These are phyloP conservation scores for Solen grandis DNA, from an alignment of 1,140 invertebrate genomes.

Conservation along the genomic window DNA sequence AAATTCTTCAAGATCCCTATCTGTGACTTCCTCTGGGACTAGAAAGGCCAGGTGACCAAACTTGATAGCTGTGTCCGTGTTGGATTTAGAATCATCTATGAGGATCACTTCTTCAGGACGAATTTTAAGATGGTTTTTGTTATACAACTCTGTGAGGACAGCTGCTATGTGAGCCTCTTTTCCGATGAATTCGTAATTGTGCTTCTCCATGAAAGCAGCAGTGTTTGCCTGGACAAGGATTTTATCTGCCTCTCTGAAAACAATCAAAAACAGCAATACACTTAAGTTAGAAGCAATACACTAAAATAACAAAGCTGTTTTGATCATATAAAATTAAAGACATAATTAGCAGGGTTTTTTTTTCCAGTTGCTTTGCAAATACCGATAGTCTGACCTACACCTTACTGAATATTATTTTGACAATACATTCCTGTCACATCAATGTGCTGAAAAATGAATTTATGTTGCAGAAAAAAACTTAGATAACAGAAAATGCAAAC, in stretches of 20 bases:
- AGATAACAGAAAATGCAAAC: too few relatives aligned
- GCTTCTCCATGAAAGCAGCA: constrained; percentile 63
- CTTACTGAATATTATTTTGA: too few relatives aligned
- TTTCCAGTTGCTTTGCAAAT: too few relatives aligned
- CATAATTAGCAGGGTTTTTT: too few relatives aligned
- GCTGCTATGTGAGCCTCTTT: constrained; percentile 76
- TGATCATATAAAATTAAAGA: too few relatives aligned
- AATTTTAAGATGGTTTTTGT: constrained; percentile 66
- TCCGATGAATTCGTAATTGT: constrained; percentile 66
- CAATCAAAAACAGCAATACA: too few relatives aligned
- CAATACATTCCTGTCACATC: too few relatives aligned
- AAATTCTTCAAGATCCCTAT: constrained; percentile 66
- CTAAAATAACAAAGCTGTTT: too few relatives aligned
- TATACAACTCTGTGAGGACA: constrained; percentile 70
- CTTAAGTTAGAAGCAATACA: too few relatives aligned
- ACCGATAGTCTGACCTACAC: too few relatives aligned
- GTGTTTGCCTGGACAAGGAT: constrained; percentile 70
- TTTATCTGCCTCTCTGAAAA: constrained; percentile 64
- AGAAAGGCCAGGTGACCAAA: constrained; percentile 72
- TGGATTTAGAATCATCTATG: constrained; percentile 74
- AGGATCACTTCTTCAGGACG: constrained; percentile 71
- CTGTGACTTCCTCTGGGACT: constrained; percentile 68
- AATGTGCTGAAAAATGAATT: too few relatives aligned
- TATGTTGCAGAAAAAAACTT: too few relatives aligned
- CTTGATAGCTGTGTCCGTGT: constrained; percentile 65